Evolutionary conservation across 92 coral and sea anemone species (phyloP), one percentile per base, ranked within the genome.

Genomic region (Siderastrea radians): DNA sequence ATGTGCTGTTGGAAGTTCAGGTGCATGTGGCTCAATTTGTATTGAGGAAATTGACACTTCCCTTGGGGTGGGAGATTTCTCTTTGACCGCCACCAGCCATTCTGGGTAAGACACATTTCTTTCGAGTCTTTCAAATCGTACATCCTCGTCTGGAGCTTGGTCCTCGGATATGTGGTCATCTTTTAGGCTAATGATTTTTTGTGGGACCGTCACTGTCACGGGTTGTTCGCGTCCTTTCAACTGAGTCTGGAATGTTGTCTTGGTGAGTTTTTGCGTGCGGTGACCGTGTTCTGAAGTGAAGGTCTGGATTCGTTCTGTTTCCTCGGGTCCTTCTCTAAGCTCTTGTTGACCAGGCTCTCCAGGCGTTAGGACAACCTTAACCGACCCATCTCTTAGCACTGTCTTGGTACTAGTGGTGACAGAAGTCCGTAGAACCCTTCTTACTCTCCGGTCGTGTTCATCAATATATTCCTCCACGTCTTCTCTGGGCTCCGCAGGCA

Each of bases 391-490:
- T 65, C 79, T 64, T 4, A 89, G 63, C 11, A 68, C 79, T 12
- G 68, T 81, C 17, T 82, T 86, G 19, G 87, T 90, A 49, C 87
- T 91, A 16, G 89, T 81, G 60, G 93, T 87, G 54, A 87, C 87
- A 80, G 90, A 86, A 11, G 81, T 89, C 66, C 86, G 89, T 10
- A 89, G 67, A 19, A 92, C 83, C 66, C 89, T 89, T 66, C 80
- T 90, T 45, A 94, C 94, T 51, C 75, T 81, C 46, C 89, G 93
- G 1, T 95, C 98, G 63, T 94, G 77, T 60, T 94, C 90, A 77
- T 94, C 98, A 68, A 78, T 76, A 70, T 87, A 93, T 75, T 95
- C 98, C 65, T 90, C 90, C 10, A 80, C 81, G 44, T 87, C 58
- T 76, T 90, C 92, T 44, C 55, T 53, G 17, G 76, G 64, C 67